Evolutionary conservation across 1,140 invertebrate species (phyloP), one percentile per base, ranked within the genome.

Genomic region (Aphelenchoides avenae): DNA sequence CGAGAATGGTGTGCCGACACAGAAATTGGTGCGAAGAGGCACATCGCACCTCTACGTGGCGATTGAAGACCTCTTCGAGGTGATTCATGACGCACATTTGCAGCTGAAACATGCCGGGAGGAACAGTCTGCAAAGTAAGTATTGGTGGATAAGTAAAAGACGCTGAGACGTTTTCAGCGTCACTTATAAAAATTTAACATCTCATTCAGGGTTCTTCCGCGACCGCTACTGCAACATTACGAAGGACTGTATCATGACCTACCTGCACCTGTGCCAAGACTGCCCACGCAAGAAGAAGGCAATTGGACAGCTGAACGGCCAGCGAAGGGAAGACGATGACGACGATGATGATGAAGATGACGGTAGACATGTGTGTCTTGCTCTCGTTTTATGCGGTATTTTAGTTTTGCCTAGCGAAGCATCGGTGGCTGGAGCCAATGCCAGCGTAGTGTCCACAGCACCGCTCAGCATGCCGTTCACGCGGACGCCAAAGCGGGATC

Each of bases 181-280:
- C n/a, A n/a, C n/a, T n/a, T n/a, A n/a, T n/a, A n/a, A n/a, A n/a
- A n/a, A n/a, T n/a, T n/a, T n/a, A n/a, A n/a, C n/a, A n/a, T n/a
- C n/a, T n/a, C n/a, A n/a, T n/a, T n/a, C n/a, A n/a, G n/a, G n/a
- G 22, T 54, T 29, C 27, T 54, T 54, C 40, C 36, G 51, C 22
- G 34, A 53, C 31, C 29, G 37, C 24, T 54, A 54, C 24, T 46
- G 40, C 24, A 54, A 54, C 26, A 50, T 54, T 22, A 54, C 52
- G 5, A 54, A 54, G 26, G 52, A 54, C 15, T 54, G 52, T 31
- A 54, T 54, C 9, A 54, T 54, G 52, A 31, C 52, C 3, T 54
- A 39, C n/a, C 20, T 54, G 4, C 9, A 13, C 18, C 18, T 39
- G 9, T 54, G 52, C 52, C 30, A 54, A 24, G 22, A 51, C 11